phyloP scores from a whole-genome alignment of 2,888 invertebrate species.

The Dryadula phaetusa region DNA sequence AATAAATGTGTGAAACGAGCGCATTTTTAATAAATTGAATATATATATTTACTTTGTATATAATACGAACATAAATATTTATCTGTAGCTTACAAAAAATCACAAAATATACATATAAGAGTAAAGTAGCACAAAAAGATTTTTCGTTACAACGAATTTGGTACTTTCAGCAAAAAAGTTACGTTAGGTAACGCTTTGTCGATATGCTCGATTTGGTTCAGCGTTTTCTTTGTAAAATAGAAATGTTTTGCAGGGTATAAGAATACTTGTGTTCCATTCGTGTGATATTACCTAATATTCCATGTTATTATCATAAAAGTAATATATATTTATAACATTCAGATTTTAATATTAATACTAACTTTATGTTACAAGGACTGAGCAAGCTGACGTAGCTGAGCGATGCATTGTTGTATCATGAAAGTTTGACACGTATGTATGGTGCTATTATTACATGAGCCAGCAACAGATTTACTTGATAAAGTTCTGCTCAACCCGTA shows the following conservation, averaged over 20 bases:
- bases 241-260: neutral
- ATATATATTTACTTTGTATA: too few species aligned
- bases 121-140: neutral
- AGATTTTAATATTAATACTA: neutral
- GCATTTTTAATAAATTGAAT: too few species aligned
- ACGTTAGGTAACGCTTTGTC: constrained; percentile 1
- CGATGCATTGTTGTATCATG: neutral
- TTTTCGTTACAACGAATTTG: neutral
- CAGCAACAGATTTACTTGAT: too few species aligned
- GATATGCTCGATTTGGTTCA: constrained; percentile 2
- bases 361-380: neutral
- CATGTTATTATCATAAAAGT: neutral
- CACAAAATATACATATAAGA: neutral
- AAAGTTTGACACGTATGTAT: neutral
- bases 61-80: too few species aligned
- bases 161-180: neutral
- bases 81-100: neutral
- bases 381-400: too few species aligned
- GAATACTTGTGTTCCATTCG: neutral
- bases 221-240: neutral
- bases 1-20: too few species aligned
- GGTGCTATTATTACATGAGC: too few species aligned
- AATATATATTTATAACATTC: neutral
- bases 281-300: neutral
- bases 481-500: too few species aligned